Base-by-base conservation (phyloP, 2,797 vertebrate genomes). In the Peromyscus nudipes region DNA sequence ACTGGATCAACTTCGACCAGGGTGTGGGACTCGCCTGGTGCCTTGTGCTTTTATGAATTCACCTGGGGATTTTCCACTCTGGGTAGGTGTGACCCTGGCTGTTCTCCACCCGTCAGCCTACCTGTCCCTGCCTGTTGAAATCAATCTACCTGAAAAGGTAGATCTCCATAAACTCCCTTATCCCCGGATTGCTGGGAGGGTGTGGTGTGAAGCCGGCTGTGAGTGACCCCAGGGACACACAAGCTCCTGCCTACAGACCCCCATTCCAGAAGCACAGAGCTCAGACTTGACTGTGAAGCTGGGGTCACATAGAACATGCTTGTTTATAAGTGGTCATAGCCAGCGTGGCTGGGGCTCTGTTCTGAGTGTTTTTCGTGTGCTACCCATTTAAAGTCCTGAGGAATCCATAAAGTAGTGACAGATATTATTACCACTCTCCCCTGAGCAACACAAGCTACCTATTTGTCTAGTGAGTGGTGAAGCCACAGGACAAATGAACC, bases 1-100 rank as follows among this genome's bases (percentile, higher is more conserved):
- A 23, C 52, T 6, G 55, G 67, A 79, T 62, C 46, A n/a, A 34
- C 79, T 92, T 92, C 77, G 87, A 4, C 43, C 40, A 71, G 49
- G 43, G 65, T 73, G 19, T 71, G 77, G 75, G 40, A 21, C 27
- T 81, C 14, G 13, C 57, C 79, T 6, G 67, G 29, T 21, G 76
- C 57, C 46, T 94, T 34, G 49, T 34, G 69, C 34, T 76, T 83
- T 82, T 73, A 46, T 89, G 82, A 94, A 62, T 57, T 92, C 73
- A 55, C 13, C 25, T n/a, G 57, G 69, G 81, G 40, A 90, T 92
- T 96, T 97, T 89, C 92, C 43, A 65, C 73, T 80, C 29, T 69
- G 76, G 49, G 52, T 46, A 52, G 43, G 21, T 86, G 21, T 80
- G 57, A 87, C 13, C 10, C 21, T 9, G 16, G 55, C 40, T 65